A percentile compares a stretch with the other conserved stretches of the same genome.
Conservation (phyloP, 2,797 vertebrate genomes). For the Periophthalmus magnuspinnatus region DNA sequence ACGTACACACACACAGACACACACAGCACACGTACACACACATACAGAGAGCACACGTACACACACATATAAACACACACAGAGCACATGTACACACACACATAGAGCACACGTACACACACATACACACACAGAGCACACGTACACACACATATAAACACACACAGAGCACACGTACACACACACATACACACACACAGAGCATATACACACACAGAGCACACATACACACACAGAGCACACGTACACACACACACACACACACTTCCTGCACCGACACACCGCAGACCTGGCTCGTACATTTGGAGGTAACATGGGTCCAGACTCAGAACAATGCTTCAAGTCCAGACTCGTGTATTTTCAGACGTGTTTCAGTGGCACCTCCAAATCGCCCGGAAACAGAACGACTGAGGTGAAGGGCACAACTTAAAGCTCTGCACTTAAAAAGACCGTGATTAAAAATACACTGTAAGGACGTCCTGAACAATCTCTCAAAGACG, state of each 20-base stretch:
- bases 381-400: background rate
- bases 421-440: background rate
- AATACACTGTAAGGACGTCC: background rate
- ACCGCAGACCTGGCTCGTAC: too few relatives aligned
- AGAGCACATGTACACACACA: background rate
- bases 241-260: too few relatives aligned
- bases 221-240: too few relatives aligned
- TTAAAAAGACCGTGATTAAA: background rate
- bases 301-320: conserved; percentile 38
- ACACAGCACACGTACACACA: too few relatives aligned
- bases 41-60: too few relatives aligned
- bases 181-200: too few relatives aligned
- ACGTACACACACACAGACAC: background rate
- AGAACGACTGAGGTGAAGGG: background rate
- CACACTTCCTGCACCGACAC: conserved; percentile 35
- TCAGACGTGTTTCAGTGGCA: conserved; percentile 21
- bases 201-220: too few relatives aligned
- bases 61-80: conserved; percentile 20
- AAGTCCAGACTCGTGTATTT: conserved; percentile 45
- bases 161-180: too few relatives aligned
- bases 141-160: too few relatives aligned
- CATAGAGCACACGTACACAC: too few relatives aligned
- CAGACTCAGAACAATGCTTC: conserved; percentile 27
- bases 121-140: too few relatives aligned
- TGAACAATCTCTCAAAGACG: background rate